A percentile compares a stretch with the other conserved stretches of the same genome.
Evolutionary conservation across 2,888 invertebrate species (phyloP).

Genomic region (Caenorhabditis sulstoni): DNA sequence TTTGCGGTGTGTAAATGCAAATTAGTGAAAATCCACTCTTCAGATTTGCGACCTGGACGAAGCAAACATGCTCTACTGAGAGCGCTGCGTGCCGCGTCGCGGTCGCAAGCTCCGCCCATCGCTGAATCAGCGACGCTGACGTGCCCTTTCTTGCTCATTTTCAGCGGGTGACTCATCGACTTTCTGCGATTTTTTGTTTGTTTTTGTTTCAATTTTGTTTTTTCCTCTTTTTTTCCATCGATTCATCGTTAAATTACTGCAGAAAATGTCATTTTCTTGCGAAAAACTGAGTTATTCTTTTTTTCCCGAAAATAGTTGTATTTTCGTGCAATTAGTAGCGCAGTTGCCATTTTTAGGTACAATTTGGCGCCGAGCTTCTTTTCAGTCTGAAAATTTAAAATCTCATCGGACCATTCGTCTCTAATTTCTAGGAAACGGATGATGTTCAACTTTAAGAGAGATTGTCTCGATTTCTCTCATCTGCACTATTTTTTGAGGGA

Average conservation of each 20-base stretch:
- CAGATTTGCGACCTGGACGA: conserved; percentile 6
- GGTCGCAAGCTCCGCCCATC: conserved; percentile 20
- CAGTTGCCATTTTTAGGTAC: no score
- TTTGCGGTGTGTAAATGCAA: neutral
- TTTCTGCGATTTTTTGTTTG: conserved; percentile 20
- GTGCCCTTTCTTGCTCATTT: conserved; percentile 29
- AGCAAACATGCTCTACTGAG: conserved; percentile 39
- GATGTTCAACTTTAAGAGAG: no score
- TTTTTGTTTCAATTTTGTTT: conserved; percentile 13
- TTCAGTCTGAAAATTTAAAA: no score
- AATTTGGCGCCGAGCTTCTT: no score
- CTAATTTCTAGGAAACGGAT: no score
- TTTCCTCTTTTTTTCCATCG: conserved; percentile 10
- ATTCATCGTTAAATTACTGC: neutral
- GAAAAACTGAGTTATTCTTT: neutral
- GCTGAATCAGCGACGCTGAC: conserved; percentile 33
- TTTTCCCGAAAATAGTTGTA: no score
- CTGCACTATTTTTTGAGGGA: no score
- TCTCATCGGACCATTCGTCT: no score
- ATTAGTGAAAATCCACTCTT: conserved; percentile 13
- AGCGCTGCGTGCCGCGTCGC: conserved; percentile 46
- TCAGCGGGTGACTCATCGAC: conserved; percentile 18
- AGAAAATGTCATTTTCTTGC: neutral
- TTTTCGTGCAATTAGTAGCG: no score
- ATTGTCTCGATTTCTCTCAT: no score